Evolutionary conservation across 2,113 vertebrate genomes (phyloP).

Genomic region (Lynx canadensis): DNA sequence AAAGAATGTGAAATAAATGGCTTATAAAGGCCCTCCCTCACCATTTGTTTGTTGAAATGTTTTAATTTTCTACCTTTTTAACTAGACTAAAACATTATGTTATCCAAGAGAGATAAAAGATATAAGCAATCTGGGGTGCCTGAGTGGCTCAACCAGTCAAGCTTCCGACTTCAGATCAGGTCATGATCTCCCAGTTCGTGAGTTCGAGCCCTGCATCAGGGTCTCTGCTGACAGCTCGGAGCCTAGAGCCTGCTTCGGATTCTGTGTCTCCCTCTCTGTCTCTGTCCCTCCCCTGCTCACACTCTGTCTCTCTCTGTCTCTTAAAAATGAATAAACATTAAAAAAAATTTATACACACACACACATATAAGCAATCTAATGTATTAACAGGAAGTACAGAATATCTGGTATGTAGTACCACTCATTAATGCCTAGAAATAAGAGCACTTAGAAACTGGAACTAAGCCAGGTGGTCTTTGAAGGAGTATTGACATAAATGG

Average conservation of each 20-base stretch:
- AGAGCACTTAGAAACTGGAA: neutral
- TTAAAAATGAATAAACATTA: no score
- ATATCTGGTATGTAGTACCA: neutral
- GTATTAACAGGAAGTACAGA: neutral
- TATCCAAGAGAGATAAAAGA: slow-evolving; percentile 21
- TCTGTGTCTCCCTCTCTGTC: no score
- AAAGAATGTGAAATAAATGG: slow-evolving; percentile 1
- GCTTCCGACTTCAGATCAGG: no score
- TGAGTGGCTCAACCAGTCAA: no score
- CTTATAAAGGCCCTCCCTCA: neutral
- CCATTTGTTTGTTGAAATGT: neutral
- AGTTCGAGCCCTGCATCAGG: no score
- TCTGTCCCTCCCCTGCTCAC: no score
- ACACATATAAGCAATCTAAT: neutral
- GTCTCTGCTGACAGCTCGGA: no score
- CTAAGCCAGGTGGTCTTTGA: neutral
- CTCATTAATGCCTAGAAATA: neutral
- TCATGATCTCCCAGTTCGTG: no score
- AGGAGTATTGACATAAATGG: neutral
- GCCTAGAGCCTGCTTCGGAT: no score
- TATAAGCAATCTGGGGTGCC: neutral
- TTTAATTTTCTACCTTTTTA: slow-evolving; percentile 26
- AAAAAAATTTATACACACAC: no score
- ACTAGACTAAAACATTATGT: neutral
- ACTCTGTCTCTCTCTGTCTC: no score